These are phyloP conservation scores for Hypotaenidia philippensis DNA, from an alignment of 2,797 vertebrate species.

Conservation along the genomic window DNA sequence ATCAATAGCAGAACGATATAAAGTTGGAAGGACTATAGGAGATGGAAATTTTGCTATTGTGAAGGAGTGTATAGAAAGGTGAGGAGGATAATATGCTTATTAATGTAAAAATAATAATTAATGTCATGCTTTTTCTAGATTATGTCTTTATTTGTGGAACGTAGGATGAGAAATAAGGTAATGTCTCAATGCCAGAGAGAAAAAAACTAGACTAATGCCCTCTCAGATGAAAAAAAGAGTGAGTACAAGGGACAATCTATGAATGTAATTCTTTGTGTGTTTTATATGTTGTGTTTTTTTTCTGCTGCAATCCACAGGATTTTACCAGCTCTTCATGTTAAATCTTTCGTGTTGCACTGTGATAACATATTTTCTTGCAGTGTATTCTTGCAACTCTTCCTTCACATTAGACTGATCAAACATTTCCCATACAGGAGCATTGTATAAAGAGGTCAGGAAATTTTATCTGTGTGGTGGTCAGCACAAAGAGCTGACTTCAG, in stretches of 20 bases:
- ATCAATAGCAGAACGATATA: conserved; percentile 95
- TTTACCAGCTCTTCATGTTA: conserved; percentile 17
- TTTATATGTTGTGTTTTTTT: background rate
- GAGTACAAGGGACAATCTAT: conserved; percentile 7
- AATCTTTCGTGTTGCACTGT: background rate
- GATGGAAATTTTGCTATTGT: conserved; percentile 98
- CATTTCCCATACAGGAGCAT: background rate
- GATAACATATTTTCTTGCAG: background rate
- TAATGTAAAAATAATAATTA: conserved; percentile 54
- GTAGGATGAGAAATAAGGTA: conserved; percentile 30
- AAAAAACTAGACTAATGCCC: conserved; percentile 16
- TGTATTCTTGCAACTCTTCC: background rate
- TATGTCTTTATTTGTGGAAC: conserved; percentile 44
- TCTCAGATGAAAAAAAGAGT: conserved; percentile 31
- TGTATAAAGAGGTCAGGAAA: background rate
- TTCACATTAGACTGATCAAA: background rate
- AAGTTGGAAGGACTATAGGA: conserved; percentile 94
- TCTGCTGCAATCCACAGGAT: background rate
- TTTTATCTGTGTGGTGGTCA: background rate
- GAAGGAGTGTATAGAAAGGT: conserved; percentile 96
- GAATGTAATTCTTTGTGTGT: conserved; percentile 25
- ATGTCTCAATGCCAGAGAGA: conserved; percentile 11
- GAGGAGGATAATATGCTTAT: conserved; percentile 58
- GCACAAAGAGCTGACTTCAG: background rate
- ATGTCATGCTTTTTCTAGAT: conserved; percentile 28